Base-by-base conservation (phyloP, 2,888 invertebrate species). In the Silvanus unidentatus region DNA sequence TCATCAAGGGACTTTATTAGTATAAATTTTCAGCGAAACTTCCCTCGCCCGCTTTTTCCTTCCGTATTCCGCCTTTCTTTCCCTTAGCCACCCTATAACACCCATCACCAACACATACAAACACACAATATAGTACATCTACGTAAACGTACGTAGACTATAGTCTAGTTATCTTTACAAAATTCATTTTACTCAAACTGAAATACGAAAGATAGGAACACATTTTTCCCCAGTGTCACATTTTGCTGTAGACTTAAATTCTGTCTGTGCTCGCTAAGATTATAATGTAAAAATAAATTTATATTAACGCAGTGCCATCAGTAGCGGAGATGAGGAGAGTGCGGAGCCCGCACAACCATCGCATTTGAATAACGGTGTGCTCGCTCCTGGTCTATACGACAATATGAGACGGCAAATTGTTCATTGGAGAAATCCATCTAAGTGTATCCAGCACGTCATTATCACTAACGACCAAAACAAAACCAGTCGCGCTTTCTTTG, bases 1-100 rank as follows among this genome's bases (percentile, higher is more conserved):
- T 68, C 68, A 68, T 68, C 68, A 68, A 67, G 67, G 66, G 67
- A 66, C 69, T 67, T 66, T 66, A 67, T 66, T 67, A 67, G 65
- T 61, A 59, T 57, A 53, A 52, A 52, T 58, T 57, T 58, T 55
- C 57, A 41, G 46, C 43, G 44, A 44, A 49, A 46, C 4, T 5
- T 32, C n/a, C 45, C 42, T 45, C 50, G 49, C 38, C 34, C 50
- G 35, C 44, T 45, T 45, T 40, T 39, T 16, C 13, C 39, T 45
- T 45, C 38, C 39, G 27, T 28, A 8, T 39, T 27, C 22, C 22
- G 32, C 32, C 41, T 30, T 42, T 40, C 48, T 45, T 44, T 45
- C 52, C 40, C 40, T 40, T 38, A 44, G 44, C 22, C 16, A 44
- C 15, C 41, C 38, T 32, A 37, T 15, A 40, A 47, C 48, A 38